Percentiles rank a stretch among this genome's conserved stretches.
phyloP scores from a whole-genome alignment of 2,888 invertebrate genomes.

The Platycheirus albimanus region DNA sequence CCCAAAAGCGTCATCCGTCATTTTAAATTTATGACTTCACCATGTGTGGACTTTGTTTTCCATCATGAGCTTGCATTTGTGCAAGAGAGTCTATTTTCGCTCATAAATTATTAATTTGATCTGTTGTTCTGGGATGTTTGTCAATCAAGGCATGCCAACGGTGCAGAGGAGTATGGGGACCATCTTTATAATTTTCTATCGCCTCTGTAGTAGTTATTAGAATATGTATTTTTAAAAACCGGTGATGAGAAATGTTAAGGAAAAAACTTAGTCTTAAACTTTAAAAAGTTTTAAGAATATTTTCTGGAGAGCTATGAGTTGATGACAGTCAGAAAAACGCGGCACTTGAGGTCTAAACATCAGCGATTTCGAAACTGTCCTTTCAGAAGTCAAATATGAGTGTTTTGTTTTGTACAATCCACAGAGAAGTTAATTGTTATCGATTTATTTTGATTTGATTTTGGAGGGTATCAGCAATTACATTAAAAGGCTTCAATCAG shows the following conservation, averaged over 20 bases:
- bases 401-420: too few relatives aligned
- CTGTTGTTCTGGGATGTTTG: constrained; percentile 40
- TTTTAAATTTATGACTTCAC: constrained; percentile 58
- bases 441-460: too few relatives aligned
- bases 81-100: constrained; percentile 9
- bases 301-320: too few relatives aligned
- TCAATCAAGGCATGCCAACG: constrained; percentile 54
- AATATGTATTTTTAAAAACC: constrained; percentile 10
- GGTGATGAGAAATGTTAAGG: neutral
- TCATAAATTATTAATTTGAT: constrained; percentile 60
- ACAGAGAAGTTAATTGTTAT: too few relatives aligned
- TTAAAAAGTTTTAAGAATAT: too few relatives aligned
- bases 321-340: too few relatives aligned
- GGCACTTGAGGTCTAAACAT: too few relatives aligned
- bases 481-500: too few relatives aligned
- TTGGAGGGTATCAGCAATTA: too few relatives aligned
- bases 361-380: too few relatives aligned
- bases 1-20: constrained; percentile 48
- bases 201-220: constrained; percentile 11
- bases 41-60: constrained; percentile 53
- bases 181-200: constrained; percentile 18
- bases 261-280: too few relatives aligned
- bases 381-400: too few relatives aligned
- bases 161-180: constrained; percentile 31
- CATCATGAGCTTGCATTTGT: constrained; percentile 39